Evolutionary conservation across 2,797 vertebrate species (phyloP), one percentile per base, ranked within the genome.

Genomic region (Urosaurus nigricauda): DNA sequence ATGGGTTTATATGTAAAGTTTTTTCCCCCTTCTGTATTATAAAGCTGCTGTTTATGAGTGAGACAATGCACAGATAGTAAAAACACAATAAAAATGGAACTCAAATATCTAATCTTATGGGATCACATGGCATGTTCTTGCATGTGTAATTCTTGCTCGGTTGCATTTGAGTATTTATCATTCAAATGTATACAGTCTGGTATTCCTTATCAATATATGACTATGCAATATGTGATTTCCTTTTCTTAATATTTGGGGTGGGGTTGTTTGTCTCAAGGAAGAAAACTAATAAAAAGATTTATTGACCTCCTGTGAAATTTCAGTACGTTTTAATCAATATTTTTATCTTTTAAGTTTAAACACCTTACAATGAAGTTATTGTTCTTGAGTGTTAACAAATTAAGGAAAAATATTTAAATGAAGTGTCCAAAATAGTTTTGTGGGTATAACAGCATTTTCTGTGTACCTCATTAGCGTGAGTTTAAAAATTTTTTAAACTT

Each of bases 81-180:
- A 85, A 74, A 75, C 16, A 37, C 26, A 81, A 86, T 14, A 19
- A 73, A 79, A 71, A 79, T 43, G 78, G 29, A 79, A 85, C 47
- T 60, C 7, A 26, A 24, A 37, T 35, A 81, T 56, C 29, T 35
- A 29, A n/a, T 53, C 24, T 17, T 13, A 1, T 79, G 51, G 35
- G 37, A 19, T 75, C n/a, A 14, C 21, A 7, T 79, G 8, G 29
- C 63, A 68, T 29, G 53, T 68, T 47, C 16, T 85, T 85, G 73
- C 43, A 85, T 75, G 3, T 56, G n/a, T 4, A 24, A 9, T 37
- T 32, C 14, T 73, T 79, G 24, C 29, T 81, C 82, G 75, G 47
- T 19, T 63, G 8, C 68, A 37, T 73, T 84, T 84, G 40, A 35
- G 43, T 43, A 74, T 89, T 85, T 35, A 37, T 71, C 70, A 70